A percentile compares a stretch with the other conserved stretches of the same genome.
phyloP scores from a whole-genome alignment of 92 coral and sea anemone genomes.

The Micromussa lordhowensis region DNA sequence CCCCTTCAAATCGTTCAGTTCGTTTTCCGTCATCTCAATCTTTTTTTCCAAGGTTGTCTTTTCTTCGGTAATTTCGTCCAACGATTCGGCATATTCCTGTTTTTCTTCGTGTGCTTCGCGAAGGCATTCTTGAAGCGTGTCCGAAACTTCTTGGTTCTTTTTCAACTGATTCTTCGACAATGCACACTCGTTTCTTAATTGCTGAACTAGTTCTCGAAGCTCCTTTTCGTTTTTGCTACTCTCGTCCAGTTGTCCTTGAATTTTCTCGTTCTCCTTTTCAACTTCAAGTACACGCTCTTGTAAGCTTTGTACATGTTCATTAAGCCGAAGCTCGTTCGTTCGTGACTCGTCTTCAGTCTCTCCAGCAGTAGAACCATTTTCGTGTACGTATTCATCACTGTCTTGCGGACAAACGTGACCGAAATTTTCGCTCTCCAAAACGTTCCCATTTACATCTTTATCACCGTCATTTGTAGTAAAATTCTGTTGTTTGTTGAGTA shows the following conservation, averaged over 20 bases:
- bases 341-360: background rate
- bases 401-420: background rate
- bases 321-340: slow-evolving; percentile 1
- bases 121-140: slow-evolving; percentile 82
- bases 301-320: slow-evolving; percentile 52
- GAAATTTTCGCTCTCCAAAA: slow-evolving; percentile 8
- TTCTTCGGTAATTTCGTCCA: slow-evolving; percentile 84
- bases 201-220: slow-evolving; percentile 55
- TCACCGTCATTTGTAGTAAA: background rate
- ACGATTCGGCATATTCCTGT: slow-evolving; percentile 76
- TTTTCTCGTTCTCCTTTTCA: slow-evolving; percentile 79
- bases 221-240: slow-evolving; percentile 76
- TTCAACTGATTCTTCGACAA: slow-evolving; percentile 70
- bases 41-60: slow-evolving; percentile 63
- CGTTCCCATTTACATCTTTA: slow-evolving; percentile 16
- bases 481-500: background rate
- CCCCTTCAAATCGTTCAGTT: slow-evolving; percentile 49
- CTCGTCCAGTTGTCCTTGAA: slow-evolving; percentile 73
- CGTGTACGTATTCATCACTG: background rate
- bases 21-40: slow-evolving; percentile 50
- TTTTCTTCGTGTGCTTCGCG: slow-evolving; percentile 90
- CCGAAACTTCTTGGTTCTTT: slow-evolving; percentile 72
- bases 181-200: slow-evolving; percentile 74
- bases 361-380: background rate
- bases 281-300: slow-evolving; percentile 64